Evolutionary conservation across 2,113 vertebrate genomes (phyloP).

Genomic region (Tragelaphus strepsiceros): DNA sequence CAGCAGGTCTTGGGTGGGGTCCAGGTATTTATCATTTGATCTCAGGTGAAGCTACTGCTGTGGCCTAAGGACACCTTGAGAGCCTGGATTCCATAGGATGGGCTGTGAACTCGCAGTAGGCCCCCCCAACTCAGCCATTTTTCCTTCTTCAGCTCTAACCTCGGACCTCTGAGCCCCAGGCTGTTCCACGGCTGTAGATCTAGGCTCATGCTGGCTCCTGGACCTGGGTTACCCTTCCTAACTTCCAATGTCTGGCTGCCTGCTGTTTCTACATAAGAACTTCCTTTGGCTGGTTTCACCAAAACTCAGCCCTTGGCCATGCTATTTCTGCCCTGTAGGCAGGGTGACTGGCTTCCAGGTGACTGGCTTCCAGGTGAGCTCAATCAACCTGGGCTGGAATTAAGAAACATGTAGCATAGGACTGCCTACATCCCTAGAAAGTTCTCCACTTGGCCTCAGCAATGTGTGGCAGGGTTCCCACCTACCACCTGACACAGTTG

Average conservation of each 20-base stretch:
- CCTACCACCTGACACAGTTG: neutral
- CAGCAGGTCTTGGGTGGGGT: neutral
- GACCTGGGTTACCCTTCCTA: neutral
- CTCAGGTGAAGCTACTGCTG: neutral
- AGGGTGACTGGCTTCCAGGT: neutral
- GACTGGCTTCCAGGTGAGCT: neutral
- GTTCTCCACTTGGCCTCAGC: neutral
- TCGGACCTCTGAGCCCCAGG: neutral
- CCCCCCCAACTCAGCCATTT: neutral
- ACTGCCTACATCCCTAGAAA: neutral
- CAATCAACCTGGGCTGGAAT: neutral
- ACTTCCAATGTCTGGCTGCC: neutral
- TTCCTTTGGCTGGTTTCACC: neutral
- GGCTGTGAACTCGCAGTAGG: neutral
- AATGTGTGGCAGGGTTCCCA: neutral
- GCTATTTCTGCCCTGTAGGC: neutral
- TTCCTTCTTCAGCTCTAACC: neutral
- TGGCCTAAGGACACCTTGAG: neutral
- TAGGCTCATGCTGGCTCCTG: neutral
- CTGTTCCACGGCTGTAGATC: neutral
- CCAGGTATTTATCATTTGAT: neutral
- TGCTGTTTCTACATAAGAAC: neutral
- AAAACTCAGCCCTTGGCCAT: neutral
- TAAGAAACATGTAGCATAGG: neutral
- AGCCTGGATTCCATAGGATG: no score